A percentile compares a stretch with the other conserved stretches of the same genome.
Evolutionary conservation across 2,797 vertebrate species (phyloP).

Genomic region (Malacoctenus gilli): DNA sequence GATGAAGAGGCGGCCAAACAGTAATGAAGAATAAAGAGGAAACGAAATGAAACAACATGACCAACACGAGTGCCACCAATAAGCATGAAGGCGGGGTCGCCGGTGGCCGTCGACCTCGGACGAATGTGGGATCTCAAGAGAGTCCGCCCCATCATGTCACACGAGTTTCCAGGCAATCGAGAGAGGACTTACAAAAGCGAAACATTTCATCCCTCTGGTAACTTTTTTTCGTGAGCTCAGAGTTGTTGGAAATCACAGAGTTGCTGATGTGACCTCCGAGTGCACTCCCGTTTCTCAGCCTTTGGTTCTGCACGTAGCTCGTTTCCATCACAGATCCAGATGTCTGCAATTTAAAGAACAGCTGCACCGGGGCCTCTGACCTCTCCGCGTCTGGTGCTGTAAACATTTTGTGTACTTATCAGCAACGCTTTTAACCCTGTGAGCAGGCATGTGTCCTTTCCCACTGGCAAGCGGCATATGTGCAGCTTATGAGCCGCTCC

Average conservation of each 20-base stretch:
- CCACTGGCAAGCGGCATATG: neutral
- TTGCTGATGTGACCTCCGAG: too few relatives aligned
- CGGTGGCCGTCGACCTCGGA: too few relatives aligned
- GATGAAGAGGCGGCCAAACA: conserved; percentile 26
- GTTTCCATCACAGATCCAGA: conserved; percentile 2
- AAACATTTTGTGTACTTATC: neutral
- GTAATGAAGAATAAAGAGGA: conserved; percentile 4
- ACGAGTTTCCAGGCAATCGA: too few relatives aligned
- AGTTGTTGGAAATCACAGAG: too few relatives aligned
- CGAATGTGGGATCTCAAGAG: too few relatives aligned
- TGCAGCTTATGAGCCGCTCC: neutral
- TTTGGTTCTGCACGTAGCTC: neutral
- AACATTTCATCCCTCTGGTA: too few relatives aligned
- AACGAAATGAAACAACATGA: too few relatives aligned
- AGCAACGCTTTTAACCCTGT: neutral
- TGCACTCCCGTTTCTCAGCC: neutral
- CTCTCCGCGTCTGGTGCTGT: neutral
- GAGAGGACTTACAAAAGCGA: too few relatives aligned
- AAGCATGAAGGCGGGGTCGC: too few relatives aligned
- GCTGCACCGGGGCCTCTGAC: neutral
- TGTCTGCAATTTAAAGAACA: neutral
- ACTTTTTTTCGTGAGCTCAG: too few relatives aligned
- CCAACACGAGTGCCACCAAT: too few relatives aligned
- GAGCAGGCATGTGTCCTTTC: neutral
- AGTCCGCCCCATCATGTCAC: too few relatives aligned